Base-by-base conservation (phyloP, 2,113 vertebrate species). In the Pelodiscus sinensis region DNA sequence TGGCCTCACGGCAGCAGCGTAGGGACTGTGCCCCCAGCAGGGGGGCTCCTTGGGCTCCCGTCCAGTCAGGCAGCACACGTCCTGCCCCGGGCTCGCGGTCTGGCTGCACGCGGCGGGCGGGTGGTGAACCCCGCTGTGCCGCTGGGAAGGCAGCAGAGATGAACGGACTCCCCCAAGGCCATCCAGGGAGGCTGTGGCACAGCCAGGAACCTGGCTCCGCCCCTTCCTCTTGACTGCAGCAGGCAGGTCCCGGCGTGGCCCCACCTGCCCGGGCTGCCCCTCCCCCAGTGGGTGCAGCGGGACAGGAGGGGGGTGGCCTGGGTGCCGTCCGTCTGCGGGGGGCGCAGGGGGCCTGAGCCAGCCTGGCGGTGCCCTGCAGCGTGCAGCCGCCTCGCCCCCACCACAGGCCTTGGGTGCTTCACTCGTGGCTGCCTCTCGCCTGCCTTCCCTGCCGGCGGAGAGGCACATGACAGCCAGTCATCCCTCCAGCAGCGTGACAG, bases 191-290 rank as follows among this genome's bases (percentile, higher is more conserved):
- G 11, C 35, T 75, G n/a, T 73, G 18, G 68, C 9, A 65, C 62
- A 65, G 62, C 29, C 29, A 31, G 29, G n/a, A 35, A 35, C 65
- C 21, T 8, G 35, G 18, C 4, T 22, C 44, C 44, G 35, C 35
- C 10, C 10, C 38, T 44, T 35, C 35, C 21, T 75, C 71, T 75
- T 75, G 35, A 31, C 10, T 35, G 24, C 38, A 38, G 71, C 12
- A 2, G 11, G 38, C 71, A n/a, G 31, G 10, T 75, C 10, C 38
- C 38, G 12, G 71, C 44, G 24, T 75, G 35, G 35, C 57, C 62
- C 60, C 68, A 80, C 35, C 16, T 22, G 24, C 1, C 9, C 8
- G 21, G 79, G 0, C 0, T 3, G 11, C 79, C 35, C 15, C 65
- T n/a, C n/a, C n/a, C n/a, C n/a, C n/a, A 35, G 65, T 31, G 29